These are phyloP conservation scores for Proteles cristata DNA, from an alignment of 2,113 vertebrate genomes.

Conservation along the genomic window DNA sequence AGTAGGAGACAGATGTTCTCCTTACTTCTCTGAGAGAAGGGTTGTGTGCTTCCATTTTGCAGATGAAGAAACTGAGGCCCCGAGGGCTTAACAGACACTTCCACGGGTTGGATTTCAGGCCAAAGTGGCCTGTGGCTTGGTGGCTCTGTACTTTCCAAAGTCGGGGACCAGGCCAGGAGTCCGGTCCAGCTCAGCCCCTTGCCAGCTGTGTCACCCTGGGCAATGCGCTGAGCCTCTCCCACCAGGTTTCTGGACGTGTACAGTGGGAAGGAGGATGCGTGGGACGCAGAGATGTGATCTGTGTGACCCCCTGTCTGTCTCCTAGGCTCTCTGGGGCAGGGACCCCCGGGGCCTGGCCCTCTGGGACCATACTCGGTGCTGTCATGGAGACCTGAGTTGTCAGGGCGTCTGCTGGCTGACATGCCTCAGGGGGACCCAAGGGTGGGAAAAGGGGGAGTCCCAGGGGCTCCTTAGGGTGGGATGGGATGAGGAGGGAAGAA, in stretches of 20 bases:
- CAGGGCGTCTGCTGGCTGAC: neutral
- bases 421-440: rapidly evolving
- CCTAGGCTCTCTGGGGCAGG: neutral
- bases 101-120: neutral
- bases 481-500: neutral
- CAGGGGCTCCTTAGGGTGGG: neutral
- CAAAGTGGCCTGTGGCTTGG: neutral
- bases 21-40: rapidly evolving
- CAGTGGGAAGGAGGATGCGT: neutral
- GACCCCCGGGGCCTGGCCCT: neutral
- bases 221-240: neutral
- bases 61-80: neutral
- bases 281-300: rapidly evolving
- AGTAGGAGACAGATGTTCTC: neutral
- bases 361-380: neutral
- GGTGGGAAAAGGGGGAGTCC: neutral
- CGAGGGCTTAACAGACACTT: neutral
- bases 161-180: neutral
- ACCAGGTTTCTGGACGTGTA: too few species aligned
- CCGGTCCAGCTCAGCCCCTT: neutral
- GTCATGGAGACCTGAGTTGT: neutral
- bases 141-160: neutral
- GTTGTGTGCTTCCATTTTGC: neutral
- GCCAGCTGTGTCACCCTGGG: neutral
- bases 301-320: neutral